phyloP scores from a whole-genome alignment of 2,797 vertebrate species.

The Cynopterus sphinx region DNA sequence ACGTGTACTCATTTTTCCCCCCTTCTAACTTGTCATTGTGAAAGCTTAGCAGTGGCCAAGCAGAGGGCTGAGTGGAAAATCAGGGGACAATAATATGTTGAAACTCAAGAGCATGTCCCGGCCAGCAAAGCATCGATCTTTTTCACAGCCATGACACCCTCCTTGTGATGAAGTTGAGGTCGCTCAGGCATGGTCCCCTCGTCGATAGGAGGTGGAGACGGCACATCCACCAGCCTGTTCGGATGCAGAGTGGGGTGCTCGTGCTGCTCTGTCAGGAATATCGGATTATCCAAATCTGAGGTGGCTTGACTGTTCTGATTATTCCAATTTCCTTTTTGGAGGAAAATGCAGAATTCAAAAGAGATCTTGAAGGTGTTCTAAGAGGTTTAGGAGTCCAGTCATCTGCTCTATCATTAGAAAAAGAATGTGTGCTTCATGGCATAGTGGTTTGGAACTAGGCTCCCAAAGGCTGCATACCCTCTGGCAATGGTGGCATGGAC shows the following conservation, averaged over 20 bases:
- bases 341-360: neutral
- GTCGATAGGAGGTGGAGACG: neutral
- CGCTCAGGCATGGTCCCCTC: neutral
- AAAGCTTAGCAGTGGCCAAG: constrained; percentile 3
- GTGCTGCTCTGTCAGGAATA: neutral
- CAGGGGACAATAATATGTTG: neutral
- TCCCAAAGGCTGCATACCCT: neutral
- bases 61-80: constrained; percentile 16
- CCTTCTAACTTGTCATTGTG: neutral
- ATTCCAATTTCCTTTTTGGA: neutral
- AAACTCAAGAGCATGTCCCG: neutral
- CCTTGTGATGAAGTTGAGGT: neutral
- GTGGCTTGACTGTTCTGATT: neutral
- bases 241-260: neutral
- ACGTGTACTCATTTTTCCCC: neutral
- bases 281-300: neutral
- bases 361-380: neutral
- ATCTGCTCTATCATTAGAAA: too few relatives aligned
- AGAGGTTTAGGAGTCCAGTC: neutral
- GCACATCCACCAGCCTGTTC: too few relatives aligned
- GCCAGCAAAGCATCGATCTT: neutral
- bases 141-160: neutral
- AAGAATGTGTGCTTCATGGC: accelerated
- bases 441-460: too few relatives aligned
- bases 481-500: neutral